Conservation (phyloP, 2,888 invertebrate species). For the Hyposoter dolosus region DNA sequence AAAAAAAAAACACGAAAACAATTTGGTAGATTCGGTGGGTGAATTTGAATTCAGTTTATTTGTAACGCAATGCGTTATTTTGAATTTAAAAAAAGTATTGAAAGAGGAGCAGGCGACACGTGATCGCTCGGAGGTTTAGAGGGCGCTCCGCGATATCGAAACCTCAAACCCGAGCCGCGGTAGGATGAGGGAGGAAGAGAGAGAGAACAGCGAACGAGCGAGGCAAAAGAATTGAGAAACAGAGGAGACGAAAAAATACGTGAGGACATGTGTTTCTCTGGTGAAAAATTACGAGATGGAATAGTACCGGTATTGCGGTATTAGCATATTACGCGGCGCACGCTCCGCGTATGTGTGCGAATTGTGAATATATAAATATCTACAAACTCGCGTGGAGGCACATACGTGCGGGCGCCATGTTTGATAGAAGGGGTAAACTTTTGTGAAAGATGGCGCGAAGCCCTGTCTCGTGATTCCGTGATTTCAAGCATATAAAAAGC, state of each 20-base stretch:
- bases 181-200: neutral
- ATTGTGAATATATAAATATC: neutral
- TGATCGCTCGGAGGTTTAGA: neutral
- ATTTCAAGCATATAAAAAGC: conserved; percentile 37
- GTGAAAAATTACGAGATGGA: conserved; percentile 20
- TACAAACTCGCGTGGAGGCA: neutral
- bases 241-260: neutral
- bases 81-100: neutral
- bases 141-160: neutral
- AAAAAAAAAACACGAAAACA: neutral
- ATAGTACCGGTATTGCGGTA: conserved; percentile 39
- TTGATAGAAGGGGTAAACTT: conserved; percentile 25
- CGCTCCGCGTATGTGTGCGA: neutral
- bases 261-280: conserved; percentile 28
- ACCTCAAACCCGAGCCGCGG: neutral
- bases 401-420: neutral
- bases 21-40: neutral
- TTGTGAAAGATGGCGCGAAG: conserved; percentile 65
- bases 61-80: neutral
- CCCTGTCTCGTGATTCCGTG: conserved; percentile 63
- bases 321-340: conserved; percentile 32
- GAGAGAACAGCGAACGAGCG: neutral
- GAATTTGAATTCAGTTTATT: neutral
- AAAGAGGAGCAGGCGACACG: conserved; percentile 1
- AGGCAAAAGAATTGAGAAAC: neutral